Evolutionary conservation across 1,140 invertebrate genomes (phyloP).

Genomic region (Proctacanthus coquilletti): DNA sequence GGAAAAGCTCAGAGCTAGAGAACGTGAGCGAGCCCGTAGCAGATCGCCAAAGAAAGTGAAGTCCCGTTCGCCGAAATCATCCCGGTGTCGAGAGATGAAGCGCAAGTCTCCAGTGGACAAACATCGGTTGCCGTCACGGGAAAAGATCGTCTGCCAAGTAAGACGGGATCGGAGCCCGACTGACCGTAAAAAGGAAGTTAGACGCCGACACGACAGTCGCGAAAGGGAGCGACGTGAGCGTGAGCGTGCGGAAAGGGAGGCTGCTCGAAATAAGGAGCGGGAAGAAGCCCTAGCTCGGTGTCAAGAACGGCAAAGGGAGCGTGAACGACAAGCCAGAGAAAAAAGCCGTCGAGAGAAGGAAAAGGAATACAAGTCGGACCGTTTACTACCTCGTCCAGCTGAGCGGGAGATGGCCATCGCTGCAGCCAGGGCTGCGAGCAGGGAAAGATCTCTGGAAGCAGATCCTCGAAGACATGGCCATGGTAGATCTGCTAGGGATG

Average conservation of each 20-base stretch:
- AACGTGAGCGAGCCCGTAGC: conserved; percentile 9
- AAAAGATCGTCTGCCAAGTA: background rate
- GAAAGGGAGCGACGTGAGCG: conserved; percentile 34
- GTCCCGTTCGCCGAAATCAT: background rate
- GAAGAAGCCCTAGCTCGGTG: conserved; percentile 38
- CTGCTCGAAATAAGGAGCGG: conserved; percentile 37
- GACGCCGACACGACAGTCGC: conserved; percentile 30
- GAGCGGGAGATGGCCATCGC: conserved; percentile 18
- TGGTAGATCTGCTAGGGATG: conserved; percentile 16
- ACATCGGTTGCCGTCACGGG: background rate
- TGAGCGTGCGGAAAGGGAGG: conserved; percentile 32
- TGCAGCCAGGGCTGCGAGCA: conserved; percentile 11
- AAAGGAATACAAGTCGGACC: conserved; percentile 13
- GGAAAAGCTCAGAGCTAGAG: conserved; percentile 17
- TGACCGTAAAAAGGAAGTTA: conserved; percentile 9
- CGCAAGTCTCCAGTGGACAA: background rate
- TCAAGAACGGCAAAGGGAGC: conserved; percentile 40
- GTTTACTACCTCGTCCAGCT: conserved; percentile 10
- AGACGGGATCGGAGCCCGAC: background rate
- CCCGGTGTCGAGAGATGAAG: background rate
- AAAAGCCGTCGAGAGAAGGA: conserved; percentile 29
- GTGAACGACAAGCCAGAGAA: conserved; percentile 37
- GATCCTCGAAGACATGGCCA: conserved; percentile 5
- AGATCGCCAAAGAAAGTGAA: conserved; percentile 9
- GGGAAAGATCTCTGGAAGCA: conserved; percentile 22